Evolutionary conservation across 2,797 vertebrate genomes (phyloP), one percentile per base, ranked within the genome.

Genomic region (Danio tinwini): DNA sequence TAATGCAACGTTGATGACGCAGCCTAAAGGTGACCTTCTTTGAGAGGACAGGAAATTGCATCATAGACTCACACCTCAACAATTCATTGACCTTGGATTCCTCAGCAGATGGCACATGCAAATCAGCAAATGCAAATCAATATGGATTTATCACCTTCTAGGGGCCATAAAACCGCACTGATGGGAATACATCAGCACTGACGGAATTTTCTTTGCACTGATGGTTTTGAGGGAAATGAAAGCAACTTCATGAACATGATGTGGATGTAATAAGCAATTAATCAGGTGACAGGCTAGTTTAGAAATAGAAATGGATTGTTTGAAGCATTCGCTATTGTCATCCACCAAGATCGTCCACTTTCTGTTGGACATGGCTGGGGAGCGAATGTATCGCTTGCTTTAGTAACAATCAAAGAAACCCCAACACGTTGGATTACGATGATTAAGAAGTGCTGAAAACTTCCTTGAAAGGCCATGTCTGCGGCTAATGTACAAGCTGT

Each of bases 101-200:
- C 42, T 75, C 14, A 37, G 69, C 80, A 81, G 80, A 84, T 70
- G 78, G 81, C 61, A 76, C 82, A 80, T 82, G 82, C 81, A 81
- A 80, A 85, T 82, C 75, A 81, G 61, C 71, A 75, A 81, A 67
- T 58, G 74, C 64, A 83, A 85, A 86, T 86, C 82, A 76, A 82
- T 81, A 58, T 81, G 80, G 80, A 83, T 81, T 79, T 83, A 79
- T 83, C 44, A 40, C 29, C 68, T 39, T 39, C 64, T n/a, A 70
- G 72, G 64, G 65, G 69, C 74, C 49, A 81, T 82, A 81, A 86
- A 86, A 81, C 78, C 59, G 74, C 78, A 84, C 81, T 82, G 49
- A 58, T 9, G 11, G 82, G 64, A 82, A 78, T 82, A 78, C 61
- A 47, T 63, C 37, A 13, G 58, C 45, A 49, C 12, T 78, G 39